These are phyloP conservation scores for Noctua janthe DNA, from an alignment of 2,888 invertebrate species.

Conservation along the genomic window DNA sequence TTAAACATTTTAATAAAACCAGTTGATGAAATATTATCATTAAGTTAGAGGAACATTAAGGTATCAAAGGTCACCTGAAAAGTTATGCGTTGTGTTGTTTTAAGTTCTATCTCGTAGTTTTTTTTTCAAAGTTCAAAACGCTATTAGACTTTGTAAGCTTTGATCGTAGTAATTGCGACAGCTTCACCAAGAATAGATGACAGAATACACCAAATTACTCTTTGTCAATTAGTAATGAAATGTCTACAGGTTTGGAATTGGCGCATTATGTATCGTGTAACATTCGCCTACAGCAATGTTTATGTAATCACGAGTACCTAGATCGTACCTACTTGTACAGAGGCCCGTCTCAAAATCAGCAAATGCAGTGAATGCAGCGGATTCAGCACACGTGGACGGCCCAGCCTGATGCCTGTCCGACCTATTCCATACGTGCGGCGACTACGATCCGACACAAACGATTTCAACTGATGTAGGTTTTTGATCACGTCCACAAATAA, in stretches of 20 bases:
- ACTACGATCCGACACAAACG: constrained; percentile 70
- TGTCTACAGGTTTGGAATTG: background rate
- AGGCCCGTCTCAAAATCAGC: constrained; percentile 66
- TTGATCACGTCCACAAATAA: constrained; percentile 77
- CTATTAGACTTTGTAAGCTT: background rate
- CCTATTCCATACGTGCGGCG: constrained; percentile 79
- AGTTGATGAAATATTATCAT: background rate
- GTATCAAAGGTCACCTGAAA: background rate
- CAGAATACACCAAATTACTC: background rate
- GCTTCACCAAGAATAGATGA: background rate
- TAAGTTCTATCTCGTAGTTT: background rate
- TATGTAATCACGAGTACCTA: constrained; percentile 9
- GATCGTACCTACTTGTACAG: background rate
- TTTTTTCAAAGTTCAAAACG: constrained; percentile 4
- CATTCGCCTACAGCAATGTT: background rate
- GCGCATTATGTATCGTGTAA: background rate
- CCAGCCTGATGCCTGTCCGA: constrained; percentile 74
- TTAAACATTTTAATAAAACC: background rate
- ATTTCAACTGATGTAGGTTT: constrained; percentile 69
- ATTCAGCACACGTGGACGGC: constrained; percentile 76
- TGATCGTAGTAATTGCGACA: background rate
- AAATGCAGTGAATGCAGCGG: constrained; percentile 70
- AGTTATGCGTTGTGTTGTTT: background rate
- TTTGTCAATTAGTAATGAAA: background rate
- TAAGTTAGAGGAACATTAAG: background rate